phyloP scores from a whole-genome alignment of 2,888 invertebrate species.

The Parthenolecanium corni region DNA sequence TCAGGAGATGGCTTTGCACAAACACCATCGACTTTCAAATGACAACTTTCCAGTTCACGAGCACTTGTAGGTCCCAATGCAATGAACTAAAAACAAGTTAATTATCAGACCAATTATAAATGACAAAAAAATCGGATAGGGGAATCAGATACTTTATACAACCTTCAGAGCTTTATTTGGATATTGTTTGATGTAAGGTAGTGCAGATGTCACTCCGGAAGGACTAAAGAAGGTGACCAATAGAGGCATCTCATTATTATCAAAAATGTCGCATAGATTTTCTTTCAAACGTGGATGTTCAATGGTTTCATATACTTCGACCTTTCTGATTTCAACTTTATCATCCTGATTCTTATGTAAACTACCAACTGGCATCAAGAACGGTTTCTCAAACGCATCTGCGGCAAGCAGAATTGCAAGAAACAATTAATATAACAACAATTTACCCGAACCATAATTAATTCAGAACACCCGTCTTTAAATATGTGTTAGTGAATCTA shows the following conservation, averaged over 20 bases:
- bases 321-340: constrained; percentile 31
- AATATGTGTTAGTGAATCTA: neutral
- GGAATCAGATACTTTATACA: constrained; percentile 3
- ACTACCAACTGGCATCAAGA: constrained; percentile 34
- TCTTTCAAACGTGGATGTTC: constrained; percentile 32
- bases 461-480: neutral
- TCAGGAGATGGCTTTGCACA: constrained; percentile 34
- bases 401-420: constrained; percentile 27
- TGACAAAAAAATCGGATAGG: neutral
- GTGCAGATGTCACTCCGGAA: constrained; percentile 34
- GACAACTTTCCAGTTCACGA: constrained; percentile 27
- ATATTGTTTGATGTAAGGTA: constrained; percentile 30
- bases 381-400: constrained; percentile 32
- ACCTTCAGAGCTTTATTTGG: constrained; percentile 15
- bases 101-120: neutral
- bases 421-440: neutral
- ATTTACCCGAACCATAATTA: too few species aligned
- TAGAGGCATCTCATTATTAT: constrained; percentile 21
- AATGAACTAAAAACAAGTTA: constrained; percentile 23
- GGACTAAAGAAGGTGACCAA: constrained; percentile 34
- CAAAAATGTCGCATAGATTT: constrained; percentile 27
- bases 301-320: constrained; percentile 33
- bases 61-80: constrained; percentile 30
- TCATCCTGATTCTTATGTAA: constrained; percentile 32
- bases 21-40: constrained; percentile 29